Evolutionary conservation across 2,888 invertebrate genomes (phyloP), one percentile per base, ranked within the genome.

Genomic region (Diachrysia chrysitis): DNA sequence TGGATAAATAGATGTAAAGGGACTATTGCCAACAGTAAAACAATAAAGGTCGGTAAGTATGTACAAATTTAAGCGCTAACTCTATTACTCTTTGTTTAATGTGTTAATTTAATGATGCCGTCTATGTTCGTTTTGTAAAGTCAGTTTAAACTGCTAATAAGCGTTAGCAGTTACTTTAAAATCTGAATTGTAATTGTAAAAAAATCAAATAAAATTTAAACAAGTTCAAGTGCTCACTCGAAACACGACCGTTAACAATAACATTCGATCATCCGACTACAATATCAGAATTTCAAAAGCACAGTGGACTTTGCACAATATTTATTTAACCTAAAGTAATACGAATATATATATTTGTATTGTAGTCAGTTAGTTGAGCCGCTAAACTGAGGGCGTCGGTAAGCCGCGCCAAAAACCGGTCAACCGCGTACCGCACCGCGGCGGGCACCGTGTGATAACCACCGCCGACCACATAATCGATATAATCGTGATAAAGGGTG

Each of bases 401-500:
- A 19, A 25, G 35, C n/a, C 37, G n/a, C 23, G 32, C 23, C 48
- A 19, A 16, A 29, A 57, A 35, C 58, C 21, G 21, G 46, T 55
- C 51, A 68, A 59, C 48, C 48, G 19, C 48, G 21, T 12, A 51
- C 48, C 48, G 48, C 48, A 51, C 48, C 46, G 17, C 17, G 19
- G 48, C 21, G 48, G 48, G 48, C 21, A 12, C 21, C 48, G 48
- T 51, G 48, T 51, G 48, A 21, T 51, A 51, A 51, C 48, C 48
- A 21, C 48, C 48, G 21, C 42, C 42, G 42, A 42, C 42, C 10
- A 29, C 29, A 9, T 17, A 16, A 56, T 17, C 1, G 10, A 71
- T 46, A 61, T 19, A 5, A 21, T 42, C 62, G 42, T 10, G 19
- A 23, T 57, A 53, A 46, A 23, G 12, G 12, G 0, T 42, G 17